Evolutionary conservation across 2,113 vertebrate species (phyloP), one percentile per base, ranked within the genome.

Genomic region (Catagonus wagneri): DNA sequence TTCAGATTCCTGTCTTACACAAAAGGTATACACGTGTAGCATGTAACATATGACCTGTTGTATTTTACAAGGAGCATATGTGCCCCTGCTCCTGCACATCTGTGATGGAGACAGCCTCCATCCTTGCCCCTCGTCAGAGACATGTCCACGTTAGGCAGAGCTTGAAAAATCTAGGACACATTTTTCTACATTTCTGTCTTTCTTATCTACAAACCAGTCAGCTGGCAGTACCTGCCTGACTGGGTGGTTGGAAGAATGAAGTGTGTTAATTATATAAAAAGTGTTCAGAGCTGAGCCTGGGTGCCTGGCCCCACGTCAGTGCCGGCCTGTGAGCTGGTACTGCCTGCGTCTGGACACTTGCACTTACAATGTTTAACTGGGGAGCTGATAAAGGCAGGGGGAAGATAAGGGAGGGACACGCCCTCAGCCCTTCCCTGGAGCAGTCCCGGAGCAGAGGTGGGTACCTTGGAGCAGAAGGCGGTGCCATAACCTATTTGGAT

Each of bases 1-100:
- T 58, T 97, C 29, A 27, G 27, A 3, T 54, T 79, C 19, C 27
- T 29, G 19, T 74, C 69, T 84, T 39, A 13, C 1, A 61, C 7
- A 16, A 63, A 75, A 83, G 65, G 72, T n/a, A 44, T 34, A 22
- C 7, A 10, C 4, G 34, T 14, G 13, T 25, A 4, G 29, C 3
- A 0, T 74, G 14, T 16, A 15, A 61, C 3, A 10, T 69, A 13
- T 16, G 17, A 36, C 25, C 0, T 29, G 39, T 39, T 2, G 4
- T 20, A 2, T 17, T 56, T 44, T 52, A 15, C 50, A 36, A 5
- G 61, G 44, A 22, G 29, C 44, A 0, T 17, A 6, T 5, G 6
- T 63, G 72, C 72, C 22, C 58, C n/a, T 61, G 7, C 17, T 22
- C 32, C 22, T 65, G 50, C 61, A 32, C 34, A 32, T 39, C 7